A percentile compares a stretch with the other conserved stretches of the same genome.
Conservation (phyloP, 2,797 vertebrate species). For the Otus scops region DNA sequence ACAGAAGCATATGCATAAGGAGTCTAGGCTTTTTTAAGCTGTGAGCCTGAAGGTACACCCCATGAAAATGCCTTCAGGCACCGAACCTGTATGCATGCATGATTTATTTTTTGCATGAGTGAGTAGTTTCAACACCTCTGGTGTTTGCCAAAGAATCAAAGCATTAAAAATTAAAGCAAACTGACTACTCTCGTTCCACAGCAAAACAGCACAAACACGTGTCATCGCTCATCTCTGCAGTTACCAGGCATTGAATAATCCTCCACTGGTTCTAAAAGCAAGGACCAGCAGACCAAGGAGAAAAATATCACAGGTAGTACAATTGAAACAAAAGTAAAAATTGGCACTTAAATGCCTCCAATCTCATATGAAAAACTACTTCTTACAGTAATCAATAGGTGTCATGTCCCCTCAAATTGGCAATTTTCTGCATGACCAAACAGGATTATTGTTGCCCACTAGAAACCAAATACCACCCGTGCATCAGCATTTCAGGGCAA, state of each 20-base stretch:
- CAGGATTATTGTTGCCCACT: neutral
- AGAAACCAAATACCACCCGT: neutral
- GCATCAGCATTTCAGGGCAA: neutral
- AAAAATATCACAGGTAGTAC: neutral
- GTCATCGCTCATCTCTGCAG: neutral
- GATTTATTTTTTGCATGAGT: neutral
- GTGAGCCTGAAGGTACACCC: neutral
- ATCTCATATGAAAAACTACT: neutral
- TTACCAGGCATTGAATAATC: fast-evolving
- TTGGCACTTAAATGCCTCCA: neutral
- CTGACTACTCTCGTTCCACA: neutral
- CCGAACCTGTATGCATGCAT: neutral
- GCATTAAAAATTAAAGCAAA: neutral
- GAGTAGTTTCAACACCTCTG: neutral
- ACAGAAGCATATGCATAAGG: neutral
- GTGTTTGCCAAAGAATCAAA: neutral
- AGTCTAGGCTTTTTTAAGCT: neutral
- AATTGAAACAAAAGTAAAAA: neutral
- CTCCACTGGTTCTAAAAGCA: neutral
- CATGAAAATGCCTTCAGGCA: neutral
- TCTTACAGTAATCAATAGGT: neutral
- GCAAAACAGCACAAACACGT: neutral
- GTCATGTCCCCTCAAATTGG: neutral
- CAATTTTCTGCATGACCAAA: neutral
- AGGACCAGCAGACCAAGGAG: neutral